Evolutionary conservation across 2,797 vertebrate species (phyloP), one percentile per base, ranked within the genome.

Genomic region (Phoxinus dragarum): DNA sequence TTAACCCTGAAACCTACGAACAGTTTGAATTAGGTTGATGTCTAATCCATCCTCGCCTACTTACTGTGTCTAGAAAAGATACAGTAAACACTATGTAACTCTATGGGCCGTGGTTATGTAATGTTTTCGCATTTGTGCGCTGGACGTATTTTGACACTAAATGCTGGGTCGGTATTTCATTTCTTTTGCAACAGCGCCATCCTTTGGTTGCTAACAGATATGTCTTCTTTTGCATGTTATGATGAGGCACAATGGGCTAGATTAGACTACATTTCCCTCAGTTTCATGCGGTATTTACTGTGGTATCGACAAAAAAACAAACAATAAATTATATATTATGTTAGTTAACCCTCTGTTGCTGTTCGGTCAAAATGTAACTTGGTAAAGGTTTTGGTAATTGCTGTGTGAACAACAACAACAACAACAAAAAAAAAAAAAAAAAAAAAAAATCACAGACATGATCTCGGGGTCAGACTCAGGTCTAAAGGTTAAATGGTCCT

Each of bases 71-170:
- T 16, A 49, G 17, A 56, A 69, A 74, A 36, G 4, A 76, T 27
- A 38, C 4, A 38, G 16, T 40, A 27, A 73, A 82, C 68, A 44
- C 12, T 19, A 23, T 67, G 36, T 9, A 34, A 84, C 86, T 88
- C 79, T 49, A 84, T 84, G 16, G 10, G 11, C 23, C 1, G 40
- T 72, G 73, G 89, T 93, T 90, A 92, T 90, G 88, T 90, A 94
- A 93, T 81, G 72, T 80, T 90, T 67, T 49, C 21, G 84, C 54
- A 81, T 81, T 88, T 89, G 88, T 47, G 88, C 88, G 90, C n/a
- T 42, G 47, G 14, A 74, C 80, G 19, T 59, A 80, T 91, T 88
- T 68, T 34, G 47, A 17, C 23, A 31, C 74, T 23, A 54, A 44
- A 64, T 16, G 19, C 17, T 34, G 42, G 61, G 11, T 66, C 61